Base-by-base conservation (phyloP, 2,888 invertebrate genomes). In the Sinotaia quadrata region DNA sequence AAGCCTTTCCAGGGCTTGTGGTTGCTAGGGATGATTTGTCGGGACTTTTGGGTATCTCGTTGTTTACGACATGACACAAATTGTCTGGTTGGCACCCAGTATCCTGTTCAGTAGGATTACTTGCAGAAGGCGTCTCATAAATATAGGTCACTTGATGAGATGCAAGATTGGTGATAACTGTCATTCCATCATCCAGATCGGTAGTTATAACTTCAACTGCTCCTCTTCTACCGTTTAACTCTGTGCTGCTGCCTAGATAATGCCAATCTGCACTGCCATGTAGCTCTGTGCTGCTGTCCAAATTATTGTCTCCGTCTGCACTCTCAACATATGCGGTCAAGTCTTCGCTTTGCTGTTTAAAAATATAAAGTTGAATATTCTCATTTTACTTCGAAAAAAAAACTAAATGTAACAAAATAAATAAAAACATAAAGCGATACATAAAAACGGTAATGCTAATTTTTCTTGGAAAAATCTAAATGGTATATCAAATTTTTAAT, bases 121-220 rank as follows among this genome's bases (percentile, higher is more conserved):
- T n/a, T n/a, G n/a, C 41, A 2, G 41, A 21, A 2, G 67, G 59
- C 5, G 49, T 37, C 36, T 65, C 47, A 41, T 58, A 54, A 41
- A 56, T 68, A 52, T 56, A 59, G 21, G 56, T 49, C 29, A 66
- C 31, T 4, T 47, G 34, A 10, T 41, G 36, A 24, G 62, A 52
- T 24, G 54, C 54, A 21, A 58, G 21, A 47, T 71, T 67, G 49
- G 70, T 67, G 37, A 72, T 41, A 12, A 70, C 65, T 10, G 71
- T 62, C 70, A 75, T 62, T n/a, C 70, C 75, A 59, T 72, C 73
- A 36, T 72, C 75, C 12, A 73, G 47, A 61, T 73, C 72, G 0
- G 75, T 72, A 29, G 71, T 67, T 58, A 58, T 37, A 24, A 69
- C 54, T n/a, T 66, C 67, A 15, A 37, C 34, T 37, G 24, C 52